Percentiles rank a stretch among this genome's conserved stretches.
Evolutionary conservation across 2,888 invertebrate species (phyloP).

Genomic region (Lithophane semibrunnea): DNA sequence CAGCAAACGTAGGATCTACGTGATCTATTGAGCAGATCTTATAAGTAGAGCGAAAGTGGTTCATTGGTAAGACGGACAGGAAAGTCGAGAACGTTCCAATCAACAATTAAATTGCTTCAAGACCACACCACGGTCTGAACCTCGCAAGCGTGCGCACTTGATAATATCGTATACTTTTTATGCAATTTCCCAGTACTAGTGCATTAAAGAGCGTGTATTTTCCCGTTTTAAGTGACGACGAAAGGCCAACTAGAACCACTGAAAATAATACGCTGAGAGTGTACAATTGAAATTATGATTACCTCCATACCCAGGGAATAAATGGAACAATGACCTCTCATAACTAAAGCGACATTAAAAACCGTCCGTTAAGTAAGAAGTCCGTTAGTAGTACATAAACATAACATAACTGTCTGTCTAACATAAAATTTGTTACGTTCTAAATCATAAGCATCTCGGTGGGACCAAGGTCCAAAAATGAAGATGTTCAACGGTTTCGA

Average conservation of each 20-base stretch:
- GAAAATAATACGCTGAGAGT: conserved; percentile 3
- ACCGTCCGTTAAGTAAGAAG: not conserved
- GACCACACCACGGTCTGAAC: not conserved
- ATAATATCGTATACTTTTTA: conserved; percentile 8
- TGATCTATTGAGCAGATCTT: not conserved
- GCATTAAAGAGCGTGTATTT: conserved; percentile 5
- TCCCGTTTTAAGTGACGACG: not conserved
- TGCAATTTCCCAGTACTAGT: not conserved
- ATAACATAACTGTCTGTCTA: conserved; percentile 17
- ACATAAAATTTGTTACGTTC: not conserved
- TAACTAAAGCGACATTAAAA: conserved; percentile 1
- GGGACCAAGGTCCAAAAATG: not conserved
- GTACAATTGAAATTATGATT: conserved; percentile 1
- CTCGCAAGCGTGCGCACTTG: not conserved
- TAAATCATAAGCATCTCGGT: not conserved
- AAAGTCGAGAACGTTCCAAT: conserved; percentile 1
- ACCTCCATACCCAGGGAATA: not conserved
- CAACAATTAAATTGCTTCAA: conserved; percentile 10
- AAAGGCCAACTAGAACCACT: not conserved
- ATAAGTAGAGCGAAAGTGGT: not conserved
- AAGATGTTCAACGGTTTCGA: not conserved
- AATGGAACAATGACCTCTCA: conserved; percentile 30
- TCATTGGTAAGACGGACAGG: not conserved
- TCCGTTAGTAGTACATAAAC: conserved; percentile 27
- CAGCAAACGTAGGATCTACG: not conserved